These are phyloP conservation scores for Amphimedon queenslandica DNA, from an alignment of 37 sponge, comb jelly and placozoan species.

Conservation along the genomic window DNA sequence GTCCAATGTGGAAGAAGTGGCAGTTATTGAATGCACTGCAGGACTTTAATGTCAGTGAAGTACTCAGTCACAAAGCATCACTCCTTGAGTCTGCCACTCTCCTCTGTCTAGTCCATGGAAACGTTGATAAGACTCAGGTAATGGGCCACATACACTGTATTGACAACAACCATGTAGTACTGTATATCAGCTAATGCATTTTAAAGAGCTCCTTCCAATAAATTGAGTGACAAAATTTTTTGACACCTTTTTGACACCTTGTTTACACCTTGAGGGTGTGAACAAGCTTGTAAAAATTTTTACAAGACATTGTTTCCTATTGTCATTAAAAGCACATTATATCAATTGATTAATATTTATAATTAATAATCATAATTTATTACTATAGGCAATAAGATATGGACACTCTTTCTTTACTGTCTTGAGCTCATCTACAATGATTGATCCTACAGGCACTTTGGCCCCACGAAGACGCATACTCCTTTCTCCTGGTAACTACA, in stretches of 20 bases:
- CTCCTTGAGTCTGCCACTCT: constrained; percentile 16
- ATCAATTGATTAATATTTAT: neutral
- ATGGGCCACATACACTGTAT: neutral
- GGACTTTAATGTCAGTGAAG: constrained; percentile 1
- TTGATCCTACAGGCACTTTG: constrained; percentile 2
- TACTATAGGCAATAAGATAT: neutral
- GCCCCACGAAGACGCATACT: neutral
- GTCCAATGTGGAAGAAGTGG: constrained; percentile 45
- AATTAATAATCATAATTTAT: neutral
- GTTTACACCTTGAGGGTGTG: too few species aligned
- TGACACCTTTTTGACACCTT: too few species aligned
- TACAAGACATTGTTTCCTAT: too few species aligned
- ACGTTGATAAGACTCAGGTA: constrained; percentile 18
- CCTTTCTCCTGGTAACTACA: constrained; percentile 24
- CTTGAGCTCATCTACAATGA: neutral
- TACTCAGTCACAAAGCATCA: neutral
- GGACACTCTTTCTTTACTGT: neutral
- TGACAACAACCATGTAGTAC: neutral
- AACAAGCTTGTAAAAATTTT: too few species aligned
- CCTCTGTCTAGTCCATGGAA: constrained; percentile 58
- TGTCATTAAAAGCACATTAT: neutral
- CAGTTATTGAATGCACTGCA: constrained; percentile 10
- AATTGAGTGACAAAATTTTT: too few species aligned
- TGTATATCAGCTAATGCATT: too few species aligned
- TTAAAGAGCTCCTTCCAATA: too few species aligned